Evolutionary conservation across 2,113 vertebrate genomes (phyloP).

Genomic region (Neolamprologus sp.): DNA sequence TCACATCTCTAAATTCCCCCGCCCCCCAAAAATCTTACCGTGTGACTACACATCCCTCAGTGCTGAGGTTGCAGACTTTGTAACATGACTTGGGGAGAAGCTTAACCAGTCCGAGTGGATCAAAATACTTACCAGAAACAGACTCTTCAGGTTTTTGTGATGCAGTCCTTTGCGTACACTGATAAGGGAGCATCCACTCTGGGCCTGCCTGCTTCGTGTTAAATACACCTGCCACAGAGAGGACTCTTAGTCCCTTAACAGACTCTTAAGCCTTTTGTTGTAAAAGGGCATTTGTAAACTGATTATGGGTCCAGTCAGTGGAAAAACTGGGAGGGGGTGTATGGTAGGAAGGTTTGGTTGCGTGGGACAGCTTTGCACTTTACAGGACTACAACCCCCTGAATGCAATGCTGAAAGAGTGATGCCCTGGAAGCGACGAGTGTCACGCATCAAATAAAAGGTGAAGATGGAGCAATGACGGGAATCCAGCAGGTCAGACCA

Average conservation of each 20-base stretch:
- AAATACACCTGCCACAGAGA: constrained; percentile 48
- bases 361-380: constrained; percentile 96
- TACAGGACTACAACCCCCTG: constrained; percentile 82
- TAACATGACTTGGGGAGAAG: constrained; percentile 65
- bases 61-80: constrained; percentile 57
- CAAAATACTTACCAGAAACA: constrained; percentile 55
- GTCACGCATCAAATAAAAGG: constrained; percentile 80
- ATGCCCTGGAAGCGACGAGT: constrained; percentile 64
- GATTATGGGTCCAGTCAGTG: constrained; percentile 66
- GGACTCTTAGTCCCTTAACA: constrained; percentile 41
- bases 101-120: constrained; percentile 58
- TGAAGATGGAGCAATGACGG: constrained; percentile 90
- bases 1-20: constrained; percentile 92
- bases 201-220: constrained; percentile 60
- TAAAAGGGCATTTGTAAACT: constrained; percentile 46
- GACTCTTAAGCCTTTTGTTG: constrained; percentile 42
- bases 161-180: constrained; percentile 35
- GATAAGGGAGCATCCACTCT: constrained; percentile 60
- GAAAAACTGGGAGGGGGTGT: constrained; percentile 65
- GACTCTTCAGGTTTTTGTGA: constrained; percentile 58
- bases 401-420: constrained; percentile 70
- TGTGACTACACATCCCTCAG: constrained; percentile 73
- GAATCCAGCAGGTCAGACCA: constrained; percentile 99
- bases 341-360: constrained; percentile 77
- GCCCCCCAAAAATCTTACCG: constrained; percentile 52